phyloP scores from a whole-genome alignment of 2,113 vertebrate genomes.

The Sciurus niger region DNA sequence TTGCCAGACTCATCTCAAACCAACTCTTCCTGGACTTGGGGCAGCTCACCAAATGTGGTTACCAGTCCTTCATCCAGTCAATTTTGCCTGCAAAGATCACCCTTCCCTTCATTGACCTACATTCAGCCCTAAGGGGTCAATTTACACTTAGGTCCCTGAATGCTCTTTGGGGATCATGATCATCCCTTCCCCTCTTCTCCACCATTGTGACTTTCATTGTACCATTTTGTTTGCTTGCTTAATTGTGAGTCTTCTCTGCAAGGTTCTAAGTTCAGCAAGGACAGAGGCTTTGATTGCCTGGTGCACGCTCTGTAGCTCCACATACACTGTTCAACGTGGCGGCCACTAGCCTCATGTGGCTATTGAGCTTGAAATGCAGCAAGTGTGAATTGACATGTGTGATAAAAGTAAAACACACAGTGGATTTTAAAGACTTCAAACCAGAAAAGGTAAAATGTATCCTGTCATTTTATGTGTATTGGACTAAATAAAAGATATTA shows the following conservation, averaged over 20 bases:
- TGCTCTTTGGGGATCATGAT: rapidly evolving
- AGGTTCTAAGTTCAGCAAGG: background rate
- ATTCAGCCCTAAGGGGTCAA: background rate
- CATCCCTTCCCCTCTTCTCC: background rate
- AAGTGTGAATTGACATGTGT: background rate
- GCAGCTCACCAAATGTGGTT: background rate
- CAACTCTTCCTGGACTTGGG: background rate
- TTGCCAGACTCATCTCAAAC: background rate
- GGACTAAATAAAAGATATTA: conserved; percentile 28
- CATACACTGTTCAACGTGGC: rapidly evolving
- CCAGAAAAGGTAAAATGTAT: background rate
- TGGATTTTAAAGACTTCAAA: background rate
- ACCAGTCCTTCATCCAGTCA: too few species aligned
- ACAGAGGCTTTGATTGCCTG: background rate
- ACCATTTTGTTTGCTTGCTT: background rate
- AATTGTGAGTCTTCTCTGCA: background rate
- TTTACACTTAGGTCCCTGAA: background rate
- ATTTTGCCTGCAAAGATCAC: background rate
- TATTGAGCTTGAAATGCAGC: background rate
- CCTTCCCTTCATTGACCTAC: background rate
- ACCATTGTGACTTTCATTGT: background rate
- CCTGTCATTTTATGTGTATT: background rate
- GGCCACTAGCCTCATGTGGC: too few species aligned
- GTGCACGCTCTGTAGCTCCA: rapidly evolving
- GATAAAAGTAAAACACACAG: background rate